A percentile compares a stretch with the other conserved stretches of the same genome.
Conservation (phyloP, 2,113 vertebrate genomes). For the Pao palembangensis region DNA sequence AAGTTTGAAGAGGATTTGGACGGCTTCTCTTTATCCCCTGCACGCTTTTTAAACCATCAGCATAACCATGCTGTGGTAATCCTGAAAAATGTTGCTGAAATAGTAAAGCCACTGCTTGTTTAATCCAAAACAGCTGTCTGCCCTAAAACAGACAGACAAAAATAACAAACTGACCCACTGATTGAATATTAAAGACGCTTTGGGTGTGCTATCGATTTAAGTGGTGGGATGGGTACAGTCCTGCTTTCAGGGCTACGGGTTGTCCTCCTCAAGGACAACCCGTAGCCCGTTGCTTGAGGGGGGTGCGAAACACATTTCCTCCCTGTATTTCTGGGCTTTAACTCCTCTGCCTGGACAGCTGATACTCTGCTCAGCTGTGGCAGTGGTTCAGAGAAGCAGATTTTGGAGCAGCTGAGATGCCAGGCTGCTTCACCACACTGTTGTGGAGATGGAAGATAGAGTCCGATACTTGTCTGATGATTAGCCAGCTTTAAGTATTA, state of each 20-base stretch:
- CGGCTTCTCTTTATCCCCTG: constrained; percentile 26
- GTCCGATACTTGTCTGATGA: constrained; percentile 53
- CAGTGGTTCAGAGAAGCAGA: constrained; percentile 37
- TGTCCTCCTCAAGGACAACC: not conserved
- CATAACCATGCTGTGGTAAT: constrained; percentile 22
- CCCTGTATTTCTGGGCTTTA: constrained; percentile 26
- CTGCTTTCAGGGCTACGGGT: constrained; percentile 28
- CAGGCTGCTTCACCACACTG: constrained; percentile 26
- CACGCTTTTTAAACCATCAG: constrained; percentile 19
- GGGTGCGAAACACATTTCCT: constrained; percentile 28
- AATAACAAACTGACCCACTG: constrained; percentile 56
- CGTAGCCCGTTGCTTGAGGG: constrained; percentile 21
- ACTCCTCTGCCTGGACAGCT: constrained; percentile 31
- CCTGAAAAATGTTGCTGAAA: constrained; percentile 36
- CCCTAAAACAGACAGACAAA: constrained; percentile 50
- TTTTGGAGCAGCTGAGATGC: constrained; percentile 44
- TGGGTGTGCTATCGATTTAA: constrained; percentile 63
- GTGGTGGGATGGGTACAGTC: constrained; percentile 24
- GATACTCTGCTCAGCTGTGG: constrained; percentile 37
- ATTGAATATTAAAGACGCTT: constrained; percentile 61
- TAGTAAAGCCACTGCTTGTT: constrained; percentile 27
- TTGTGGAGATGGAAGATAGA: constrained; percentile 48
- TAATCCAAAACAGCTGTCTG: constrained; percentile 9
- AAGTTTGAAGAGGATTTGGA: constrained; percentile 25
- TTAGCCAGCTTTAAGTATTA: constrained; percentile 63